Evolutionary conservation across 2,888 invertebrate species (phyloP).

Genomic region (Palloptera scutellata): DNA sequence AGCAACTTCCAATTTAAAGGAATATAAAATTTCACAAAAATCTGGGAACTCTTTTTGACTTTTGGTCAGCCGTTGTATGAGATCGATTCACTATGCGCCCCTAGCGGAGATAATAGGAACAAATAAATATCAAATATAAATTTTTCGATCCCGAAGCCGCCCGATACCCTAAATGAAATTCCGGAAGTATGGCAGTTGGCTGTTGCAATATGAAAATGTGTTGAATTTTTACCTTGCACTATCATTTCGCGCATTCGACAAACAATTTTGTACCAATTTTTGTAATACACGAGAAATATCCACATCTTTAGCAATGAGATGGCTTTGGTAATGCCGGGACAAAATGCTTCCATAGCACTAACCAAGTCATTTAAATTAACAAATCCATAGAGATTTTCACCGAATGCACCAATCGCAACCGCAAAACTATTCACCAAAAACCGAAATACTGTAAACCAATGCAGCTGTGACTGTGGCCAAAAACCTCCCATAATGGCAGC

Average conservation of each 20-base stretch:
- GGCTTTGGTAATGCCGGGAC: slow-evolving; percentile 56
- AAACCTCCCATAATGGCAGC: slow-evolving; percentile 52
- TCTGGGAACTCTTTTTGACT: too few species aligned
- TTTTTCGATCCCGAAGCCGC: too few species aligned
- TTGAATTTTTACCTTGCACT: slow-evolving; percentile 45
- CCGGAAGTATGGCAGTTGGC: too few species aligned
- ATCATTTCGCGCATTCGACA: slow-evolving; percentile 46
- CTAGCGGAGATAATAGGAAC: too few species aligned
- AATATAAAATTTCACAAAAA: too few species aligned
- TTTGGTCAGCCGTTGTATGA: too few species aligned
- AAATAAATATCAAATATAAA: too few species aligned
- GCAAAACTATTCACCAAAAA: slow-evolving; percentile 47
- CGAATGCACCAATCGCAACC: slow-evolving; percentile 51
- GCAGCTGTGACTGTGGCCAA: slow-evolving; percentile 51
- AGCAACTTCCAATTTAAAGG: too few species aligned
- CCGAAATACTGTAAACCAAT: slow-evolving; percentile 40
- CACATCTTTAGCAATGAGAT: slow-evolving; percentile 55
- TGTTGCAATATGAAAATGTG: too few species aligned
- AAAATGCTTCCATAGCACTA: slow-evolving; percentile 58
- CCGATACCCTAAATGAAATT: too few species aligned
- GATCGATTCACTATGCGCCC: too few species aligned
- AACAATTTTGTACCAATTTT: slow-evolving; percentile 45
- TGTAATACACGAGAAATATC: slow-evolving; percentile 49
- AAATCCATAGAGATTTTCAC: slow-evolving; percentile 54
- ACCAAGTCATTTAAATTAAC: slow-evolving; percentile 49